These are phyloP conservation scores for Ophion obscuratus DNA, from an alignment of 2,888 invertebrate genomes.

Conservation along the genomic window DNA sequence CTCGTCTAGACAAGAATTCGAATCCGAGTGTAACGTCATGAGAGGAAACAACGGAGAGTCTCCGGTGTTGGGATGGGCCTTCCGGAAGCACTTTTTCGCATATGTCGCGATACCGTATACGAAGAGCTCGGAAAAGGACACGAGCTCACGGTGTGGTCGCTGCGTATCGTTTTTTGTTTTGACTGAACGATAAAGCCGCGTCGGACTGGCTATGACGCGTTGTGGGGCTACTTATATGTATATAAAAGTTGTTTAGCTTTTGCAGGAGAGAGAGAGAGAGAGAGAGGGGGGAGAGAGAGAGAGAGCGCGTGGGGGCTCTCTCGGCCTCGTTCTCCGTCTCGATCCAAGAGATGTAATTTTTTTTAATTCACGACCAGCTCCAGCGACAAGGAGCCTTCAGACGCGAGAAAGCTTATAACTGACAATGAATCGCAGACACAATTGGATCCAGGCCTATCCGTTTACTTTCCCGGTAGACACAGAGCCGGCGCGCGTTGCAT, in stretches of 20 bases:
- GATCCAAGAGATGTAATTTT: not conserved
- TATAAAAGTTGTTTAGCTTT: not conserved
- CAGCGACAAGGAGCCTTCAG: not conserved
- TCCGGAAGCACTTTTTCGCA: constrained; percentile 15
- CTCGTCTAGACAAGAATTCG: constrained; percentile 47
- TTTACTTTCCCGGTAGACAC: constrained; percentile 57
- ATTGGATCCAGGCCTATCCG: constrained; percentile 56
- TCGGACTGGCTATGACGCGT: not conserved
- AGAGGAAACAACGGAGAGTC: not conserved
- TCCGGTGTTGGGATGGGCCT: not conserved
- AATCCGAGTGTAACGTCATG: constrained; percentile 12
- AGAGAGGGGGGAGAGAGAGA: not conserved
- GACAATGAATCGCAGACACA: constrained; percentile 57
- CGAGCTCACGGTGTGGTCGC: constrained; percentile 36
- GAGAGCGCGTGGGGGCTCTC: not conserved
- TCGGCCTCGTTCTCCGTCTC: too few species aligned
- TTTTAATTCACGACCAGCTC: not conserved
- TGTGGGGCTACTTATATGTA: constrained; percentile 1
- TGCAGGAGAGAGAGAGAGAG: not conserved
- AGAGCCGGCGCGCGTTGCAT: constrained; percentile 21
- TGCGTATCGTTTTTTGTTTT: constrained; percentile 48
- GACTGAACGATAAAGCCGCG: not conserved
- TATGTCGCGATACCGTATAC: constrained; percentile 1
- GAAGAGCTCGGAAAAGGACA: not conserved
- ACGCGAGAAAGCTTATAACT: constrained; percentile 25